Conservation (phyloP, 2,888 invertebrate genomes). For the Andrena dorsata region DNA sequence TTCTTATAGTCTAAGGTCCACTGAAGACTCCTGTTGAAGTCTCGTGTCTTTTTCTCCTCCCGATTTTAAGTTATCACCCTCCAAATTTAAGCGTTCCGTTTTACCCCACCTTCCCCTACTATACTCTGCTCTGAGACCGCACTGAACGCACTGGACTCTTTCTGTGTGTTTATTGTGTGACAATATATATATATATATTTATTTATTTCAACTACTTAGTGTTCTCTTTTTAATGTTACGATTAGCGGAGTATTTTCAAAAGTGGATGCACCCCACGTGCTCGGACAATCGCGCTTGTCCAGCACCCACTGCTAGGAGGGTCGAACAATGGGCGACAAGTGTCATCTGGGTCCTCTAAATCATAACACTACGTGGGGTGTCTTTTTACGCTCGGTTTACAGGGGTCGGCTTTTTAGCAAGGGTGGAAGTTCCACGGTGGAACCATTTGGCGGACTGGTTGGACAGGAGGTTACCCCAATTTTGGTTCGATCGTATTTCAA, state of each 20-base stretch:
- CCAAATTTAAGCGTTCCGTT: no score
- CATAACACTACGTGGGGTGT: slow-evolving; percentile 45
- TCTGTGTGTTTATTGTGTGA: no score
- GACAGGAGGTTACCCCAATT: slow-evolving; percentile 21
- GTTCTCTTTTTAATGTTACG: slow-evolving; percentile 21
- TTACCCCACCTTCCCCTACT: no score
- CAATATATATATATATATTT: no score
- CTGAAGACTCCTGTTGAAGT: no score
- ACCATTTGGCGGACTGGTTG: neutral
- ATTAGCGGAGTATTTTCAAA: slow-evolving; percentile 31
- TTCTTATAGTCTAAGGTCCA: no score
- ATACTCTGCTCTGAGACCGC: neutral
- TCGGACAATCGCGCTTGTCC: slow-evolving; percentile 35
- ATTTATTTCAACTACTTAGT: neutral
- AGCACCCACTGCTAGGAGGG: slow-evolving; percentile 47
- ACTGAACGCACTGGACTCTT: neutral
- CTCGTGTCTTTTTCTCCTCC: no score
- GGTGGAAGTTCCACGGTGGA: neutral
- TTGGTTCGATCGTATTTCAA: slow-evolving; percentile 17
- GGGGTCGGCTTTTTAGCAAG: slow-evolving; percentile 29
- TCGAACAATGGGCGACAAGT: slow-evolving; percentile 70
- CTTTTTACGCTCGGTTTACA: slow-evolving; percentile 61
- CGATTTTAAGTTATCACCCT: no score
- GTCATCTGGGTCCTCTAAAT: slow-evolving; percentile 69
- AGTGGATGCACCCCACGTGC: slow-evolving; percentile 51